phyloP scores from a whole-genome alignment of 2,113 vertebrate species.

The Narcine bancroftii region DNA sequence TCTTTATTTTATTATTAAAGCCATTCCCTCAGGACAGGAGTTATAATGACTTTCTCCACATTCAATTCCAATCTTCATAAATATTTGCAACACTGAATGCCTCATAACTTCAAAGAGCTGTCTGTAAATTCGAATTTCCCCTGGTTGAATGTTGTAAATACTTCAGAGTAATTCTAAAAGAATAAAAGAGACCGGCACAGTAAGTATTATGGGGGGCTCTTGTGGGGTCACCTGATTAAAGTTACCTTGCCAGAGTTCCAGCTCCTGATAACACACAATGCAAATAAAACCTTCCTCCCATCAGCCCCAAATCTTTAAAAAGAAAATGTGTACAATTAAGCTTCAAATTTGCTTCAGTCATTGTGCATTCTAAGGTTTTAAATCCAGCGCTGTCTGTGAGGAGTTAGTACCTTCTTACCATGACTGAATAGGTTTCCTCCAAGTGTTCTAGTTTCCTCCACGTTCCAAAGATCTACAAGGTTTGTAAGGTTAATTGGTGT shows the following conservation, averaged over 20 bases:
- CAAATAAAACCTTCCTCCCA: too few relatives aligned
- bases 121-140: neutral
- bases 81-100: too few relatives aligned
- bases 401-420: too few relatives aligned
- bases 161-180: neutral
- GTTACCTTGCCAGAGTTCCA: too few relatives aligned
- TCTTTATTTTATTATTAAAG: neutral
- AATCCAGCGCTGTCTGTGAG: too few relatives aligned
- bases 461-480: too few relatives aligned
- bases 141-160: neutral
- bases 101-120: neutral
- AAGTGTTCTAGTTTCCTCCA: too few relatives aligned
- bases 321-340: neutral
- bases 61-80: neutral
- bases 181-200: neutral
- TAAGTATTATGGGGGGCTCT: neutral
- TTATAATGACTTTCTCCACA: neutral
- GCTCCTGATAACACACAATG: neutral
- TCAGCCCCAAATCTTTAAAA: neutral
- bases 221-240: too few relatives aligned
- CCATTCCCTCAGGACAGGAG: neutral
- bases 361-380: too few relatives aligned
- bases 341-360: neutral
- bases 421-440: too few relatives aligned
- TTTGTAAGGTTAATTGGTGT: too few relatives aligned